Percentiles rank a stretch among this genome's conserved stretches.
These are phyloP conservation scores for Cololabis saira DNA, from an alignment of 2,113 vertebrate species.

Conservation along the genomic window DNA sequence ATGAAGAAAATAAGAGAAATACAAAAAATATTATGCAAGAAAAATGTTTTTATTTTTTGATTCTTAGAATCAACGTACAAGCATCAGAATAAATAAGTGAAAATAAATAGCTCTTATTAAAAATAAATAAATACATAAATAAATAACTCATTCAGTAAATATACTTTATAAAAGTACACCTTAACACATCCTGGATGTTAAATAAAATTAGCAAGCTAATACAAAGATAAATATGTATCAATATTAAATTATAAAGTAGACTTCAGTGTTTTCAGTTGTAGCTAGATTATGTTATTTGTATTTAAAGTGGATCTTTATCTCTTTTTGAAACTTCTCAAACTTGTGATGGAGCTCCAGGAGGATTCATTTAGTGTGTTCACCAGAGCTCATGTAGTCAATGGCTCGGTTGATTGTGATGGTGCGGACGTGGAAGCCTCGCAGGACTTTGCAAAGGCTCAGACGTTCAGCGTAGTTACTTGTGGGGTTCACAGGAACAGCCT, in stretches of 20 bases:
- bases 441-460: constrained; percentile 80
- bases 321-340: constrained; percentile 1
- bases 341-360: neutral
- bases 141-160: constrained; percentile 45
- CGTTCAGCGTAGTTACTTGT: constrained; percentile 61
- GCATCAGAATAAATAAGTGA: constrained; percentile 48
- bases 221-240: constrained; percentile 24
- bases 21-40: constrained; percentile 24
- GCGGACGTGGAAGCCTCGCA: constrained; percentile 85
- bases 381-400: constrained; percentile 76
- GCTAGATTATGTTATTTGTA: neutral
- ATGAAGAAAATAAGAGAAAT: constrained; percentile 10
- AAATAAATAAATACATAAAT: constrained; percentile 38
- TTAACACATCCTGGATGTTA: constrained; percentile 38
- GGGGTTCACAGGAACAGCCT: constrained; percentile 41
- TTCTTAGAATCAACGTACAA: constrained; percentile 28
- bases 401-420: constrained; percentile 83
- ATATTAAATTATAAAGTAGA: constrained; percentile 12
- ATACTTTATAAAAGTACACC: constrained; percentile 21
- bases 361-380: constrained; percentile 42
- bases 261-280: constrained; percentile 37
- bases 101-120: constrained; percentile 57
- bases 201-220: constrained; percentile 1
- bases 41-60: constrained; percentile 62
- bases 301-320: constrained; percentile 2